These are phyloP conservation scores for Chionoecetes opilio DNA, from an alignment of 1,140 invertebrate genomes.

Conservation along the genomic window DNA sequence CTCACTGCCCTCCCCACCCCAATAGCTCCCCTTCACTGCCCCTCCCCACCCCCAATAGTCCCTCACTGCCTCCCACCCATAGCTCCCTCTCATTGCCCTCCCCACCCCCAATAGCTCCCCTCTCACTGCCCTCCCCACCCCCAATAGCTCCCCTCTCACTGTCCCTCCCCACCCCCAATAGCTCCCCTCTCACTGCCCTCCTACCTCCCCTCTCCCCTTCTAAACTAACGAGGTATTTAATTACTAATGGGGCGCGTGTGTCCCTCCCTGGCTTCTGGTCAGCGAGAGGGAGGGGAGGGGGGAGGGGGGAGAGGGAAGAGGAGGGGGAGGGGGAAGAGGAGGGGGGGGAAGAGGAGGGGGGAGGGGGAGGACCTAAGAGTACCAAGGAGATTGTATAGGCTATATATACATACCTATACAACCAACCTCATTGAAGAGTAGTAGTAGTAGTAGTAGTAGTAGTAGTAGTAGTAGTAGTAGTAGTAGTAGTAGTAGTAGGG, in stretches of 20 bases:
- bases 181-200: no score
- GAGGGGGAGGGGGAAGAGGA: neutral
- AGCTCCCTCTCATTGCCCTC: neutral
- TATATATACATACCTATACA: no score
- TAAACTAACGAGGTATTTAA: neutral
- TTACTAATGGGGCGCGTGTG: constrained; percentile 13
- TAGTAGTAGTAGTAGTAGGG: neutral
- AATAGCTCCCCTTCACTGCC: no score
- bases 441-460: constrained; percentile 29
- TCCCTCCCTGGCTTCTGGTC: constrained; percentile 11
- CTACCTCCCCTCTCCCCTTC: neutral
- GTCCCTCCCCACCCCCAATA: no score
- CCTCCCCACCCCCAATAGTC: neutral
- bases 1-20: no score
- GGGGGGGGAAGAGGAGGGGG: neutral
- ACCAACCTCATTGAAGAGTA: no score
- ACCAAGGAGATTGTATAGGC: no score
- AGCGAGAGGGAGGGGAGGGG: neutral
- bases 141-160: no score
- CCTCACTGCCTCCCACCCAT: neutral
- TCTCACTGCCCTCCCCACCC: no score
- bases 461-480: neutral
- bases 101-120: neutral
- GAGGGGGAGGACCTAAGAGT: no score
- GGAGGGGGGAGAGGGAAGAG: neutral